A percentile compares a stretch with the other conserved stretches of the same genome.
These are phyloP conservation scores for Chiloscyllium punctatum DNA, from an alignment of 2,797 vertebrate genomes.

Conservation along the genomic window DNA sequence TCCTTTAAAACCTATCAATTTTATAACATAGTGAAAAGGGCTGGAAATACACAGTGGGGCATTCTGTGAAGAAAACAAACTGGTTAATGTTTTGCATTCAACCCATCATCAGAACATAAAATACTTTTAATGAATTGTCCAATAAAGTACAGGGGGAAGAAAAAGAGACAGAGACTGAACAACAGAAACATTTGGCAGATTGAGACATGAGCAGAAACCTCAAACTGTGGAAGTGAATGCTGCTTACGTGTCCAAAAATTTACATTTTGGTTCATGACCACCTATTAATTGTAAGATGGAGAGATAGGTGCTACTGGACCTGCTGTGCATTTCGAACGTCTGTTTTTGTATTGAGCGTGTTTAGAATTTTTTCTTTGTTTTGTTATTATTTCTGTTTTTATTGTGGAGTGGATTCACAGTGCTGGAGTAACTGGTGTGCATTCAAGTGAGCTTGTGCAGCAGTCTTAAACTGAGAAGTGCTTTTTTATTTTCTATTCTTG, in stretches of 20 bases:
- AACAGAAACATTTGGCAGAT: neutral
- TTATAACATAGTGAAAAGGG: neutral
- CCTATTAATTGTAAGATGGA: neutral
- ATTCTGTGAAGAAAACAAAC: too few species aligned
- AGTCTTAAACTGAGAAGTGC: too few species aligned
- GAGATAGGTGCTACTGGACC: neutral
- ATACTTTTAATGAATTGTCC: neutral
- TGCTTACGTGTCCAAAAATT: neutral
- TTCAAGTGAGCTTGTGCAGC: neutral
- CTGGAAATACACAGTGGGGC: neutral
- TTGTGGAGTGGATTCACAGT: neutral
- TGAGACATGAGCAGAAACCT: neutral
- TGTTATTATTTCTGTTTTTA: neutral
- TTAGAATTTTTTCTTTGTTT: neutral
- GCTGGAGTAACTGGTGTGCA: neutral
- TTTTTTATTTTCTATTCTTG: neutral
- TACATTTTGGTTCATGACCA: neutral
- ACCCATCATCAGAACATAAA: neutral
- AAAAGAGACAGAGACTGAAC: too few species aligned
- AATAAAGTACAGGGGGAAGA: neutral
- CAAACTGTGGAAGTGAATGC: neutral
- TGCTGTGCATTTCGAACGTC: neutral
- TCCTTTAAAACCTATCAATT: constrained; percentile 3
- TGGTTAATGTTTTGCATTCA: neutral
- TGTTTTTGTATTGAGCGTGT: neutral